phyloP scores from a whole-genome alignment of 2,113 vertebrate species.

The Agapornis roseicollis region DNA sequence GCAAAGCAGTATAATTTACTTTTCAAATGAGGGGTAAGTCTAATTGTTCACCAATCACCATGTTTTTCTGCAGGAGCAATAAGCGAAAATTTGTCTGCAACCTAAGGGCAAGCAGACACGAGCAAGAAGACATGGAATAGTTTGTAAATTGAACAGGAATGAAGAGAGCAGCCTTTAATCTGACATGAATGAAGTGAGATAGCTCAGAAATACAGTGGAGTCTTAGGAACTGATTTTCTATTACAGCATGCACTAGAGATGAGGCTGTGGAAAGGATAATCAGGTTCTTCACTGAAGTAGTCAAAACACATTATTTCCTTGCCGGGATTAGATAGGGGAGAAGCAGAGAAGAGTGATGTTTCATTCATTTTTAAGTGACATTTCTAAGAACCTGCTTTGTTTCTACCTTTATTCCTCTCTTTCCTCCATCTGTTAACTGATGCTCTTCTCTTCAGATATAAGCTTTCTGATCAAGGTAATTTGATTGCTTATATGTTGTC shows the following conservation, averaged over 20 bases:
- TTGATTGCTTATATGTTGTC: background rate
- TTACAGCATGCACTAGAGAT: background rate
- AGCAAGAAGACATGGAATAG: background rate
- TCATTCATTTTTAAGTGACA: background rate
- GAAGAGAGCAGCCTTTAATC: background rate
- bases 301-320: background rate
- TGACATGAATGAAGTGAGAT: background rate
- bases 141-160: background rate
- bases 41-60: background rate
- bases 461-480: background rate
- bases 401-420: background rate
- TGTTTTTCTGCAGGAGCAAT: background rate
- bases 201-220: background rate
- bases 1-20: background rate
- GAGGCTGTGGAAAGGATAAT: background rate
- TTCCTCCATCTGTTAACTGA: background rate
- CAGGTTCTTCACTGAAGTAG: background rate
- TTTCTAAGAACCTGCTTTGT: accelerated
- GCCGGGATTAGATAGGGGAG: background rate
- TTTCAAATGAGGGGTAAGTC: background rate
- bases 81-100: background rate
- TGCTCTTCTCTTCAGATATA: background rate
- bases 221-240: background rate
- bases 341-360: background rate
- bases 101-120: background rate